These are phyloP conservation scores for Phrynocephalus vlangalii DNA, from an alignment of 2,797 vertebrate species.

Conservation along the genomic window DNA sequence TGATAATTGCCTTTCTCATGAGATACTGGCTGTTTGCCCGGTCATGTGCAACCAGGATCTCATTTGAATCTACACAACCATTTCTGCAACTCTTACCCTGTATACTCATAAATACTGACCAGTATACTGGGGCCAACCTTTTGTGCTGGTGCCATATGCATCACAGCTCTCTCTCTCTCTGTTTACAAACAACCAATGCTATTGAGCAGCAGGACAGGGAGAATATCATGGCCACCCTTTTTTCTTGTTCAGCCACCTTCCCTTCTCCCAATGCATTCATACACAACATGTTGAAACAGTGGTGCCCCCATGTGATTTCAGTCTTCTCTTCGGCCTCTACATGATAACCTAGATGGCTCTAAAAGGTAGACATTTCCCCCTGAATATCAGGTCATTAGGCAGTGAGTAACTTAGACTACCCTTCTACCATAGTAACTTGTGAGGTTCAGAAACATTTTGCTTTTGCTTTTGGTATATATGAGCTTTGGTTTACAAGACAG, in stretches of 20 bases:
- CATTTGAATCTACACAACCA: too few relatives aligned
- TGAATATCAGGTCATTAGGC: constrained; percentile 63
- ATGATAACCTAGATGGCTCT: constrained; percentile 73
- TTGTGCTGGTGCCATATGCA: constrained; percentile 28
- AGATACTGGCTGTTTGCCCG: too few relatives aligned
- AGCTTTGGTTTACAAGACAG: background rate
- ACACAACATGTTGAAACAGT: constrained; percentile 96
- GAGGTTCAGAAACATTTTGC: too few relatives aligned
- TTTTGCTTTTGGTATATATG: background rate
- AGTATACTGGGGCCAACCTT: background rate
- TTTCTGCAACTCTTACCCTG: too few relatives aligned
- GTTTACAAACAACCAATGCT: constrained; percentile 62
- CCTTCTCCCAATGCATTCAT: constrained; percentile 78
- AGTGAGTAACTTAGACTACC: constrained; percentile 54
- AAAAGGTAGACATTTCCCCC: constrained; percentile 61
- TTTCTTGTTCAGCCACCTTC: constrained; percentile 64
- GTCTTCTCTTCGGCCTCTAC: constrained; percentile 88
- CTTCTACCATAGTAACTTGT: background rate
- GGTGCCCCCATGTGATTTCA: constrained; percentile 91
- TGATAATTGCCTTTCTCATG: too few relatives aligned
- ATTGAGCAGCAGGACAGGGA: constrained; percentile 32
- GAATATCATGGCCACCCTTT: constrained; percentile 15
- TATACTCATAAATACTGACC: too few relatives aligned
- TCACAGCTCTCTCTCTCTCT: constrained; percentile 37
- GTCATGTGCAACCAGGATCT: too few relatives aligned